Conservation (phyloP, 1,140 invertebrate genomes). For the Rhyzopertha dominica region DNA sequence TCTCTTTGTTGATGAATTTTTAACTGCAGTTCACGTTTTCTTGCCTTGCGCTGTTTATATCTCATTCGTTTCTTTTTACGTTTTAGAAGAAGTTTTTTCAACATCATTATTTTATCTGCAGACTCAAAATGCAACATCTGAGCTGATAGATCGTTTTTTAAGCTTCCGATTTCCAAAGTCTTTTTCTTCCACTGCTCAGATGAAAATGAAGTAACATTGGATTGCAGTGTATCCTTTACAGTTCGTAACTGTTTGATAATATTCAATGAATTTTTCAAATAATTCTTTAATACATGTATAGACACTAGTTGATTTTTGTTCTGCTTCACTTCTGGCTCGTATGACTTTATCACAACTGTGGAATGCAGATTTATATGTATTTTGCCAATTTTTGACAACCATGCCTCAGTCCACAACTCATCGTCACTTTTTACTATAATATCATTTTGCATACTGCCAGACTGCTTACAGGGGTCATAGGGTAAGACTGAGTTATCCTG, state of each 20-base stretch:
- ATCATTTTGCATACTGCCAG: too few relatives aligned
- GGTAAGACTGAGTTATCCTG: too few relatives aligned
- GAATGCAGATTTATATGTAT: constrained; percentile 26
- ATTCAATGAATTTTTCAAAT: constrained; percentile 31
- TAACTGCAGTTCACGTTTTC: constrained; percentile 47
- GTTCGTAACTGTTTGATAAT: too few relatives aligned
- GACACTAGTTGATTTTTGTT: constrained; percentile 9
- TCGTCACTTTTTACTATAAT: constrained; percentile 18
- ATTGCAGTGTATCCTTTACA: constrained; percentile 45
- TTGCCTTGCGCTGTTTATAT: constrained; percentile 47
- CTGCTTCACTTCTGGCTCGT: neutral
- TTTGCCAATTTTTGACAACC: constrained; percentile 31
- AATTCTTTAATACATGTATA: constrained; percentile 32
- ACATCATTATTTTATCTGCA: constrained; percentile 42
- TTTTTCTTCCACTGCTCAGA: constrained; percentile 52
- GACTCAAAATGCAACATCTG: constrained; percentile 45
- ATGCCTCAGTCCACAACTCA: constrained; percentile 29
- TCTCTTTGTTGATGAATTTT: constrained; percentile 43
- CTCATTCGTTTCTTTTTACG: constrained; percentile 53
- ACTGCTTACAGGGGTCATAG: too few relatives aligned
- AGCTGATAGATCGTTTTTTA: constrained; percentile 48
- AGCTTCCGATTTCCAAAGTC: constrained; percentile 45
- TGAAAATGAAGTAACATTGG: constrained; percentile 45
- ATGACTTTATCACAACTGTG: constrained; percentile 16
- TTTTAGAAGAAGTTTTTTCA: constrained; percentile 50